A percentile compares a stretch with the other conserved stretches of the same genome.
Conservation (phyloP, 2,888 invertebrate species). For the Hypercompe scribonia region DNA sequence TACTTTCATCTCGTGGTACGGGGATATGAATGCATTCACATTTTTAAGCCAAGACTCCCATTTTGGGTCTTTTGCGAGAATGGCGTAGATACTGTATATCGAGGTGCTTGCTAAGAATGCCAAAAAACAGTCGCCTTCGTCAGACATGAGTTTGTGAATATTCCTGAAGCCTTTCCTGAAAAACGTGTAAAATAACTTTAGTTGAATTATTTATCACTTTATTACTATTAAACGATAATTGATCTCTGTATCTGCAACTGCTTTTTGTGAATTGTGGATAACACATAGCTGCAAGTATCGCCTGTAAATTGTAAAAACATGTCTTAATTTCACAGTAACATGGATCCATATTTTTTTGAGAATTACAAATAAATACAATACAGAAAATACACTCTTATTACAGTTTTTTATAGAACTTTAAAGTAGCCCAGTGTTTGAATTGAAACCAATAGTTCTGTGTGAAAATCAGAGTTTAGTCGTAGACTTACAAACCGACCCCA, state of each 20-base stretch:
- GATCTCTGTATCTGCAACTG: neutral
- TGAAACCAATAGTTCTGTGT: too few species aligned
- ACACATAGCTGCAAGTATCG: neutral
- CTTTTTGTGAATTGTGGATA: neutral
- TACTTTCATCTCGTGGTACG: constrained; percentile 45
- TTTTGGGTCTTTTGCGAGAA: constrained; percentile 33
- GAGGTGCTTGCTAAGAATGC: constrained; percentile 40
- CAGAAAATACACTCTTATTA: too few species aligned
- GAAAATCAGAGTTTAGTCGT: too few species aligned
- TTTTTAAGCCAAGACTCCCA: constrained; percentile 46
- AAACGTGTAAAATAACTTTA: neutral
- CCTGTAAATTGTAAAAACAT: neutral
- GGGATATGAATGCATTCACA: constrained; percentile 39
- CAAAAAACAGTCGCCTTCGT: constrained; percentile 43
- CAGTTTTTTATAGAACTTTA: too few species aligned
- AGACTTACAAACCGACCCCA: too few species aligned
- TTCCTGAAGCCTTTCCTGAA: constrained; percentile 47
- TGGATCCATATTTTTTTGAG: too few species aligned
- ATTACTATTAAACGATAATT: neutral
- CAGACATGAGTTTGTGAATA: constrained; percentile 36
- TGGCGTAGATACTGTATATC: constrained; percentile 36
- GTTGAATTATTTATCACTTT: too few species aligned
- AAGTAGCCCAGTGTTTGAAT: too few species aligned
- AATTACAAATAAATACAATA: too few species aligned
- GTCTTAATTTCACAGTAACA: too few species aligned